Evolutionary conservation across 1,140 invertebrate genomes (phyloP).

Genomic region (Ganaspis sp.): DNA sequence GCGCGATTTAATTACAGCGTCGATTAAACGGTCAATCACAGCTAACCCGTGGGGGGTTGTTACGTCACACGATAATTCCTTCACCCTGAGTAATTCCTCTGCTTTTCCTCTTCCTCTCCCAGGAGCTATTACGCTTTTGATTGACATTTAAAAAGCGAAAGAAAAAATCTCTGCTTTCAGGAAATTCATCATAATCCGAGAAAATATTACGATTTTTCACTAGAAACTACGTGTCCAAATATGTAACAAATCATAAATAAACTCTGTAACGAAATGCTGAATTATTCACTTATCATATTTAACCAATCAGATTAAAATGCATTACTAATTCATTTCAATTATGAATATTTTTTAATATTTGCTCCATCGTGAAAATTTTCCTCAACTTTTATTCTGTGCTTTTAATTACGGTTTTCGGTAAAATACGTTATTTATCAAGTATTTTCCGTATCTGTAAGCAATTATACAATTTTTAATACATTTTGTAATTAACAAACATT

Average conservation of each 20-base stretch:
- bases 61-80: constrained; percentile 23
- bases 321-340: neutral
- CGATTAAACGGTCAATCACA: constrained; percentile 49
- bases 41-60: neutral
- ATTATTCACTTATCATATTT: neutral
- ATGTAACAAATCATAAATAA: neutral
- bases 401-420: too few species aligned
- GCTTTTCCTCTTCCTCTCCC: neutral
- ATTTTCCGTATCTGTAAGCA: too few species aligned
- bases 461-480: too few species aligned
- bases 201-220: neutral
- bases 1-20: constrained; percentile 46
- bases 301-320: neutral
- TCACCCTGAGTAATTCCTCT: neutral
- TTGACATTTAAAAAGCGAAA: neutral
- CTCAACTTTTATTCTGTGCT: too few species aligned
- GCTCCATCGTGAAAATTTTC: neutral
- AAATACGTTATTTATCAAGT: too few species aligned
- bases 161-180: neutral
- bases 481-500: too few species aligned
- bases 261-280: neutral
- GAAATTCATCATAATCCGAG: neutral
- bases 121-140: neutral
- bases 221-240: neutral
- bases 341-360: neutral